Evolutionary conservation across 2,113 vertebrate species (phyloP).

Genomic region (Potamarius usumacintae): DNA sequence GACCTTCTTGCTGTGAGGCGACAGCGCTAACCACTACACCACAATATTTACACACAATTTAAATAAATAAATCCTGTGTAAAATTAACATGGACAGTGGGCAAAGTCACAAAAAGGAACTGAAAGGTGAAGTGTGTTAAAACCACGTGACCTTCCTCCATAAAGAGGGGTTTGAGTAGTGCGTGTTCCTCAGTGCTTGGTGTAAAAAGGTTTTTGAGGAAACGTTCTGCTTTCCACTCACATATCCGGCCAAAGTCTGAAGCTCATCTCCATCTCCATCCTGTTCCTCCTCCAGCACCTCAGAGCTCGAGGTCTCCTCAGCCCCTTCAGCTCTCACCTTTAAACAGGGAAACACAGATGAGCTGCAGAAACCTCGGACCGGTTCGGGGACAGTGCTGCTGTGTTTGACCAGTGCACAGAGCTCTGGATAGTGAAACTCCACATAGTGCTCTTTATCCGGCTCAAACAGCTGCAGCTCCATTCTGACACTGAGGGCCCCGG

Average conservation of each 20-base stretch:
- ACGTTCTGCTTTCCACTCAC: constrained; percentile 66
- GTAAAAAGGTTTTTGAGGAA: not conserved
- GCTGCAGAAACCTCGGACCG: too few species aligned
- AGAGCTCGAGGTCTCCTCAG: constrained; percentile 62
- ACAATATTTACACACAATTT: too few species aligned
- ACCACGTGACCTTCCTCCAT: not conserved
- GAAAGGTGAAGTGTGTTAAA: too few species aligned
- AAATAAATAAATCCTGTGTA: too few species aligned
- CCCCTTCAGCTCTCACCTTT: constrained; percentile 57
- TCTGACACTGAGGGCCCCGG: constrained; percentile 63
- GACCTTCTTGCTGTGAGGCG: too few species aligned
- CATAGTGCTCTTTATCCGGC: constrained; percentile 81
- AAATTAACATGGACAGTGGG: too few species aligned
- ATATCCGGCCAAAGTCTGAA: constrained; percentile 79
- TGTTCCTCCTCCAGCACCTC: constrained; percentile 68
- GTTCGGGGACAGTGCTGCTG: too few species aligned
- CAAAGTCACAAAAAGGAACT: too few species aligned
- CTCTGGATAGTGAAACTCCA: constrained; percentile 88
- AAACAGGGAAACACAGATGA: not conserved
- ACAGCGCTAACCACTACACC: too few species aligned
- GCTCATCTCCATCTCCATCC: constrained; percentile 73
- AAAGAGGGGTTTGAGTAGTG: not conserved
- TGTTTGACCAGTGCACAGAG: constrained; percentile 69
- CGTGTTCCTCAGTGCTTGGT: not conserved
- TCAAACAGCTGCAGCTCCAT: constrained; percentile 82